Base-by-base conservation (phyloP, 2,888 invertebrate species). In the Tenthredo amoena region DNA sequence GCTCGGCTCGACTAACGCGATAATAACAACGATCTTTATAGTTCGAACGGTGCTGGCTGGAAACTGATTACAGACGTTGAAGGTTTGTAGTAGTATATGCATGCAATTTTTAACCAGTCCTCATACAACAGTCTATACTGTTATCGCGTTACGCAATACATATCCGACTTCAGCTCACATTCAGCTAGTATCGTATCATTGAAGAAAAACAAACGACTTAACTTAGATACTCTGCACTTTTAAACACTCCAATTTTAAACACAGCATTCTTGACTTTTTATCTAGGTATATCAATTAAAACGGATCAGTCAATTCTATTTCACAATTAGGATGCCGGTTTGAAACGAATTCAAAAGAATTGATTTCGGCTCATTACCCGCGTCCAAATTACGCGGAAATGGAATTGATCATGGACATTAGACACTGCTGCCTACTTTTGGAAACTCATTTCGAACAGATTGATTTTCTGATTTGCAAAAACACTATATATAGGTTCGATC, bases 111-210 rank as follows among this genome's bases (percentile, higher is more conserved):
- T 34, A 47, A 50, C 6, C 50, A 77, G 31, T 77, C 9, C 7
- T 31, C n/a, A 47, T 50, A 9, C 74, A 76, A 12, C 26, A 76
- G 62, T 47, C 2, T 4, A 12, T 12, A 31, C n/a, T 55, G 34
- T 77, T 77, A 55, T 77, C 77, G 77, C 50, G 55, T 31, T 26
- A 77, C 55, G 50, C 77, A 18, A 77, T 47, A n/a, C 34, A 10
- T 37, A 34, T 18, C n/a, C 18, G 31, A 47, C 34, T 76, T 12
- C 18, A 31, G 7, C 50, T 26, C 26, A 0, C 26, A 26, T 26
- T 26, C 71, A 21, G 40, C 43, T 43, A 72, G 9, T 40, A 74
- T 43, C 43, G 72, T 43, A 72, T 72, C 12, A 21, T 72, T 5
- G 62, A n/a, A 26, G 4, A 62, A 26, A 62, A 62, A 62, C 26